A percentile compares a stretch with the other conserved stretches of the same genome.
Evolutionary conservation across 2,113 vertebrate species (phyloP).

Genomic region (Cryptomyrus ogoouensis): DNA sequence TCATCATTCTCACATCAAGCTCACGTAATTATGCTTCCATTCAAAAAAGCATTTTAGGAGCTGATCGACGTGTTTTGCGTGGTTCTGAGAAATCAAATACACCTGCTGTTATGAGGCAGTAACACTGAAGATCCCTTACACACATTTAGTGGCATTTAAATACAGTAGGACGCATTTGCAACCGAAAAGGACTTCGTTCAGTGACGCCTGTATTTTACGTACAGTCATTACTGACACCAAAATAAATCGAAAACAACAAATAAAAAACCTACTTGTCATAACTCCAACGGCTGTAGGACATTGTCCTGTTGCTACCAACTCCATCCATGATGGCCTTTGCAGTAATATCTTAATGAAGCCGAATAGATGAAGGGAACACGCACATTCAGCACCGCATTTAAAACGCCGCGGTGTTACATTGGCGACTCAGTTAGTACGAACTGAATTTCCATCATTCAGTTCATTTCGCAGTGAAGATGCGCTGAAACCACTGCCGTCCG

Average conservation of each 20-base stretch:
- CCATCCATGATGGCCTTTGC: constrained; percentile 51
- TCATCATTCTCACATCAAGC: not conserved
- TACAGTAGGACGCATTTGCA: not conserved
- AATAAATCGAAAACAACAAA: not conserved
- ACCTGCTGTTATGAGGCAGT: not conserved
- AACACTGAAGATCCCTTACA: not conserved
- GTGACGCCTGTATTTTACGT: not conserved
- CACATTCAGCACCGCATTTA: not conserved
- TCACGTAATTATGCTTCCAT: not conserved
- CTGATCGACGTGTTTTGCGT: not conserved
- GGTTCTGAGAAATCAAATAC: not conserved
- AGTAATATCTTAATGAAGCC: not conserved
- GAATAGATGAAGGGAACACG: not conserved
- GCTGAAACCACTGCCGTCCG: not conserved
- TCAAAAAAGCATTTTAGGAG: not conserved
- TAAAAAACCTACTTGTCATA: constrained; percentile 60
- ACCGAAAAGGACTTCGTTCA: not conserved
- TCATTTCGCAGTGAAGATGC: not conserved
- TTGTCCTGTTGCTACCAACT: constrained; percentile 61
- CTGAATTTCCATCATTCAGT: not conserved
- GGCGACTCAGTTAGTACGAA: not conserved
- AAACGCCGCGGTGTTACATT: not conserved
- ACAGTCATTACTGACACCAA: not conserved
- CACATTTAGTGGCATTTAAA: not conserved
- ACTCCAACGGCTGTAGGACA: constrained; percentile 81